Evolutionary conservation across 2,113 vertebrate genomes (phyloP), one percentile per base, ranked within the genome.

Genomic region (Acinonyx jubatus): DNA sequence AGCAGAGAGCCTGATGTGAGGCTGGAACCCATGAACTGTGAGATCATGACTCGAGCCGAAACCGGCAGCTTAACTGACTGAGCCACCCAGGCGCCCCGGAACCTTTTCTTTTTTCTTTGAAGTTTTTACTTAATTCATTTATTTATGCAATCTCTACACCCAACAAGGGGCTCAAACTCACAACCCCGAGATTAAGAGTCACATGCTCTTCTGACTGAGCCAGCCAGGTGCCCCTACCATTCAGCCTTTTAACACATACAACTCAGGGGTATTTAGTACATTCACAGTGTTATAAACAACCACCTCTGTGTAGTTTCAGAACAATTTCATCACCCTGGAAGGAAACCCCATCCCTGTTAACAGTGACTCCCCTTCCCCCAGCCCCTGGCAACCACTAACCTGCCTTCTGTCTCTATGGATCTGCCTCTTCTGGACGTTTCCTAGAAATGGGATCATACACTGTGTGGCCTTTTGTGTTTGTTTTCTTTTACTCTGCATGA

Each of bases 391-490:
- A 14, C 65, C 73, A 27, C 25, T 15, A 3, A 33, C n/a, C 73
- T 74, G 65, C n/a, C 10, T 36, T 52, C 23, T 81, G 15, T 78
- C 11, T 48, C 27, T 50, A 0, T 38, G 85, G 52, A 48, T 45
- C 73, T 48, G 36, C 52, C 52, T 89, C 1, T 71, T 36, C 69
- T 25, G 36, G 71, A 38, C 13, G 4, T 31, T 78, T 31, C 61
- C 31, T n/a, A 3, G 23, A 18, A 21, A 4, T 13, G 48, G 48
- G 14, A 6, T 73, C 45, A 1, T 1, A 13, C 11, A 31, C 0
- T 7, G 3, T 21, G 45, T 38, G 45, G 10, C 21, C 7, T 57
- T 63, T 3, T 9, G 6, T 31, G 65, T 48, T n/a, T 85, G 36
- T 12, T 27, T 23, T 48, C 52, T 52, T 9, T 36, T 31, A 3